Conservation (phyloP, 2,113 vertebrate genomes). For the Tonatia bakeri region DNA sequence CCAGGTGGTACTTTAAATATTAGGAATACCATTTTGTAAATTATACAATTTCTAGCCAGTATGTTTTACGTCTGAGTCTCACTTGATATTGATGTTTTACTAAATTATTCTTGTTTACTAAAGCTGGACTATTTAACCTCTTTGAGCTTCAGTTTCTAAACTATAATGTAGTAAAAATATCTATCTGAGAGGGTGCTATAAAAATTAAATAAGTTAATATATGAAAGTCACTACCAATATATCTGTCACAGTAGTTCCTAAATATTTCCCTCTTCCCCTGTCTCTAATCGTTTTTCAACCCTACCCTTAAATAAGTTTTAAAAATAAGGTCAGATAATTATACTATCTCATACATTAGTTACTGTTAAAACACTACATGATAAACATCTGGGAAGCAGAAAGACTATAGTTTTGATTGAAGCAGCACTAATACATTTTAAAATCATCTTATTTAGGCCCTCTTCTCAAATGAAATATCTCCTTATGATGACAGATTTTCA, state of each 20-base stretch:
- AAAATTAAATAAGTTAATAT: neutral
- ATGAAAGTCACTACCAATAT: neutral
- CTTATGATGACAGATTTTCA: neutral
- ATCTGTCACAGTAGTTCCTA: neutral
- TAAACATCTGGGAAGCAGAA: neutral
- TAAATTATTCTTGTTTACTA: neutral
- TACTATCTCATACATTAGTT: neutral
- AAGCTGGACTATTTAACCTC: neutral
- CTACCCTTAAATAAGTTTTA: neutral
- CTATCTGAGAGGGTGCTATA: neutral
- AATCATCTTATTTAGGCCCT: neutral
- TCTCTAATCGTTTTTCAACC: neutral
- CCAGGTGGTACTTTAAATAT: neutral
- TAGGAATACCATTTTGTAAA: neutral
- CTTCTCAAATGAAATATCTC: neutral
- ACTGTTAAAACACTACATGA: neutral
- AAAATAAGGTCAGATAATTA: neutral
- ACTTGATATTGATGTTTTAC: neutral
- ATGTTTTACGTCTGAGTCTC: neutral
- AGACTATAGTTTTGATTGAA: neutral
- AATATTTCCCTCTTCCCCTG: neutral
- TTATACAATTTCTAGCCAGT: neutral
- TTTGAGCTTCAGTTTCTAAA: neutral
- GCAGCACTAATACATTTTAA: neutral
- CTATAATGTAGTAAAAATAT: neutral